Evolutionary conservation across 2,888 invertebrate species (phyloP), one percentile per base, ranked within the genome.

Genomic region (Macrophya annulata): DNA sequence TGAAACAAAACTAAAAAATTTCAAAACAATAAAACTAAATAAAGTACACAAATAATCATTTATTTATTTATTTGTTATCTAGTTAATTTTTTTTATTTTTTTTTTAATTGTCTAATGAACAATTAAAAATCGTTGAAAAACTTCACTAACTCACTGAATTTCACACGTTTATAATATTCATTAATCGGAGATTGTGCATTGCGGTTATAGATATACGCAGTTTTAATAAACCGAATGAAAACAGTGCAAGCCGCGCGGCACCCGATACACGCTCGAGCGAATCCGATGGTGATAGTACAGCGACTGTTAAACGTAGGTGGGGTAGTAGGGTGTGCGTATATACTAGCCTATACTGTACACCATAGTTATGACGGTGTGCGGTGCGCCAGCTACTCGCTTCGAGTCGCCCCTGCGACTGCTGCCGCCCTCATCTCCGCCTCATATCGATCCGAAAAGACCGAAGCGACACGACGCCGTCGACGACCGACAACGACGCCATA

Each of bases 401-500:
- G 81, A 79, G 84, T 68, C 85, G 84, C 55, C 79, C 59, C 55
- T 85, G 84, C 83, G 77, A 81, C 86, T 83, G 76, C 85, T 74
- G 68, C 62, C 65, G 59, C 65, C 81, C 82, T 85, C 85, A 48
- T 74, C 74, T 68, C 51, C 48, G 76, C 68, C 85, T 68, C 59
- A 85, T 84, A 82, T 85, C 77, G 77, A 85, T 82, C 83, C 83
- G 62, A n/a, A 45, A 59, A 81, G 17, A 31, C 62, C 62, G 43
- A 71, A 15, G 86, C 84, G 82, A 74, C 83, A 59, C 85, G 85
- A 83, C 72, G 79, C 85, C 87, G 86, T 51, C 86, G 79, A 84
- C 77, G 83, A 84, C 85, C 81, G 85, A 85, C 86, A 81, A 87
- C 85, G 65, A 84, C 81, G 85, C 88, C 87, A 89, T 89, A 89